Conservation (phyloP, 2,797 vertebrate species). For the Sphaeramia orbicularis region DNA sequence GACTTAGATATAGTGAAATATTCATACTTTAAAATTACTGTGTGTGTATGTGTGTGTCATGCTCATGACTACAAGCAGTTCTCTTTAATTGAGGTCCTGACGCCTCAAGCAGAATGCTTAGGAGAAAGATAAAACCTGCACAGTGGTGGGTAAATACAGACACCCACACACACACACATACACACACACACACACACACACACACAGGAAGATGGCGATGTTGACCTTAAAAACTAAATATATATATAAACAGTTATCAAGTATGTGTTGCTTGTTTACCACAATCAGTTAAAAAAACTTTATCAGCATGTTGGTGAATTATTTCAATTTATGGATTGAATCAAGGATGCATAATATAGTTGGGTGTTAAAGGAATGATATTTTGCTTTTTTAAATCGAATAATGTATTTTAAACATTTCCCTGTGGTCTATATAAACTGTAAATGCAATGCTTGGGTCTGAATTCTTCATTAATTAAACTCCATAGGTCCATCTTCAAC, state of each 20-base stretch:
- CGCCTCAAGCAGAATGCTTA: constrained; percentile 72
- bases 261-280: constrained; percentile 19
- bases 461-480: too few relatives aligned
- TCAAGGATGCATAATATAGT: too few relatives aligned
- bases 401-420: too few relatives aligned
- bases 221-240: constrained; percentile 59
- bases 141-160: constrained; percentile 56
- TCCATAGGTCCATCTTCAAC: too few relatives aligned
- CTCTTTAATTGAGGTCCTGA: constrained; percentile 80
- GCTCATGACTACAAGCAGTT: constrained; percentile 73
- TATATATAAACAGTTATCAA: constrained; percentile 46
- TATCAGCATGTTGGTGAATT: constrained; percentile 26
- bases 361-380: too few relatives aligned
- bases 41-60: constrained; percentile 42
- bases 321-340: constrained; percentile 9
- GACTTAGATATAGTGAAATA: constrained; percentile 81
- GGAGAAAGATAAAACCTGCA: constrained; percentile 76
- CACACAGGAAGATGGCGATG: constrained; percentile 33
- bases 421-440: too few relatives aligned
- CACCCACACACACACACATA: constrained; percentile 43
- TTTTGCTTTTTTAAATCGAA: too few relatives aligned
- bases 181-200: constrained; percentile 30
- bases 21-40: constrained; percentile 70
- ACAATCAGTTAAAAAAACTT: constrained; percentile 7
- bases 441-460: too few relatives aligned